Evolutionary conservation across 2,888 invertebrate species (phyloP), one percentile per base, ranked within the genome.

Genomic region (Standfussiana lucernea): DNA sequence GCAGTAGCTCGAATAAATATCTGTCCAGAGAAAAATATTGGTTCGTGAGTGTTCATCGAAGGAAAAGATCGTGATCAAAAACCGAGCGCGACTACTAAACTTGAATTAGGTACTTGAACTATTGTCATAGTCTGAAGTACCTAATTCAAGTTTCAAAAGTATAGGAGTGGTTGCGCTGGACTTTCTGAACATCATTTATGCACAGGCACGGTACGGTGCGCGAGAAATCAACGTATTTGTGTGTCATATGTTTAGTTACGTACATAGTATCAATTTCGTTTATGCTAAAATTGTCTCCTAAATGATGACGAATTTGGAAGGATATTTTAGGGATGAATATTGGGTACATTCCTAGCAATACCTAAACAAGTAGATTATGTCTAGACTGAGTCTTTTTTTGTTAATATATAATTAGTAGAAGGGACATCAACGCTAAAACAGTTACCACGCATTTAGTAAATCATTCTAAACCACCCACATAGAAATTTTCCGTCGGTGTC

Each of bases 1-100:
- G 98, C 75, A 99, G 93, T 75, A 97, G 95, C 92, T 98, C 98
- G 88, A 98, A 95, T 18, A 98, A 91, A 84, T 97, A 97, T 76
- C 97, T 97, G 92, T 59, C 89, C 83, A 82, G 76, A 85, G 50
- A 79, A 0, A 80, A 62, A 72, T 13, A 50, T 32, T 18, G 13
- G 18, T 59, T 59, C 5, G 13, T 53, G n/a, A 5, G 53, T n/a
- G 3, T 56, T n/a, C 11, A 50, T 72, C 5, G 8, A 35, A 7
- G 13, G 72, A 72, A 11, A 37, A 21, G 35, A 11, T 35, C 24
- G 18, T 15, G 56, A n/a, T n/a, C n/a, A 50, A 11, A 11, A 24
- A n/a, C 4, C 11, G 24, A 56, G 15, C 15, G 28, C 7, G 56
- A 28, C 56, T 28, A 28, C 2, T 15, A 15, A 15, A 28, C 7